Conservation (phyloP, 2,888 invertebrate genomes). For the Eucriotettix oculatus region DNA sequence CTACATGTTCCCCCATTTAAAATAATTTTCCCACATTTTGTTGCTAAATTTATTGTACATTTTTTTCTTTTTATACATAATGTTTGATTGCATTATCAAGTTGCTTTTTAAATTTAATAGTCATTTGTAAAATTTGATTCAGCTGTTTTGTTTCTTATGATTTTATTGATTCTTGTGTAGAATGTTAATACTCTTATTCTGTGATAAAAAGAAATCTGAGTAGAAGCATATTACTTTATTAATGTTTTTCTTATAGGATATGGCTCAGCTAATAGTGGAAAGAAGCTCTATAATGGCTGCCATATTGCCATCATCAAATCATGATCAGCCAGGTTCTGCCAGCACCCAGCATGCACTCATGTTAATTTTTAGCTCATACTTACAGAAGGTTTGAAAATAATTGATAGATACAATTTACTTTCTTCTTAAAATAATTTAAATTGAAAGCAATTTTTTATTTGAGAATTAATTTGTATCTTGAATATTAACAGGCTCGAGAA, state of each 20-base stretch:
- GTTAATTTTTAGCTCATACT: constrained; percentile 55
- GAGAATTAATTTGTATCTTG: neutral
- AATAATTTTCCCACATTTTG: too few species aligned
- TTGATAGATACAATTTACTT: neutral
- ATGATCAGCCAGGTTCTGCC: constrained; percentile 17
- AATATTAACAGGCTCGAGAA: constrained; percentile 32
- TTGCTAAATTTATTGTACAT: too few species aligned
- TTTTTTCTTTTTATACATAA: too few species aligned
- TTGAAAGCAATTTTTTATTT: neutral
- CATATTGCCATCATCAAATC: constrained; percentile 46
- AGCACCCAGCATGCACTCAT: constrained; percentile 50
- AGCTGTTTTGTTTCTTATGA: too few species aligned
- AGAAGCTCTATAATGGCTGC: constrained; percentile 71
- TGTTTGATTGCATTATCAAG: too few species aligned
- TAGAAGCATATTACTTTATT: neutral
- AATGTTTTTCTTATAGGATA: constrained; percentile 43
- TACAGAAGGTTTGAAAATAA: constrained; percentile 38
- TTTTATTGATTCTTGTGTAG: too few species aligned
- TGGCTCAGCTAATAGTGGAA: constrained; percentile 83
- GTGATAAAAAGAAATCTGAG: neutral
- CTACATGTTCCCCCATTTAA: too few species aligned
- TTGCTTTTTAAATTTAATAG: too few species aligned
- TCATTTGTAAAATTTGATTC: too few species aligned
- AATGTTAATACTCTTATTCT: too few species aligned
- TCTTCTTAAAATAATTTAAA: too few species aligned